These are phyloP conservation scores for Carassius gibelio DNA, from an alignment of 2,113 vertebrate species.

Conservation along the genomic window DNA sequence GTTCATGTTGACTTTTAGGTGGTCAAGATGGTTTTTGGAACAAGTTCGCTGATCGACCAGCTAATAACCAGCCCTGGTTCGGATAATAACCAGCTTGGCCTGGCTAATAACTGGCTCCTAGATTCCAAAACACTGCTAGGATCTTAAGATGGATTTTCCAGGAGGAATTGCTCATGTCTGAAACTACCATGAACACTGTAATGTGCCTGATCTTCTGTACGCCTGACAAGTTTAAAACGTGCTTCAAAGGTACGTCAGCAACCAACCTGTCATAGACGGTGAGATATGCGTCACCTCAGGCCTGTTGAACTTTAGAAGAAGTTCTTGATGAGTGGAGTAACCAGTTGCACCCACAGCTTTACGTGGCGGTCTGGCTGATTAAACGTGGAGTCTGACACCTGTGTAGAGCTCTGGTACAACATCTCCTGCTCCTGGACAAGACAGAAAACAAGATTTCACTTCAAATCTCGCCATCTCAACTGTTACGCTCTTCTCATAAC, in stretches of 20 bases:
- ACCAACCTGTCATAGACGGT: conserved; percentile 24
- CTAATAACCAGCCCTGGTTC: not conserved
- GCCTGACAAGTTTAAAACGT: not conserved
- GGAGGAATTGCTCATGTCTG: not conserved
- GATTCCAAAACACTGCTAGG: not conserved
- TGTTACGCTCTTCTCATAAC: conserved; percentile 28
- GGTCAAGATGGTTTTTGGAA: no score
- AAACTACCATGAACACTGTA: not conserved
- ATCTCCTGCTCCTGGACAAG: conserved; percentile 85
- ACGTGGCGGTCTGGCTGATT: conserved; percentile 86
- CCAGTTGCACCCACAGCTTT: conserved; percentile 94
- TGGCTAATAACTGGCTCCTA: not conserved
- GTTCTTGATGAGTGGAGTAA: conserved; percentile 95
- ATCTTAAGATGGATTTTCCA: conserved; percentile 20
- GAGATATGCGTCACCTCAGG: conserved; percentile 16
- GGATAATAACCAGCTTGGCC: not conserved
- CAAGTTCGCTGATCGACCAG: not conserved
- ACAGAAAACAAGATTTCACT: not conserved
- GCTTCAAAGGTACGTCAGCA: not conserved
- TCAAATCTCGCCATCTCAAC: not conserved
- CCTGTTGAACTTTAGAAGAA: conserved; percentile 82
- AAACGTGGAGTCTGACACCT: conserved; percentile 85
- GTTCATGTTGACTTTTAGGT: conserved; percentile 8
- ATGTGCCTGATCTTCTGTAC: no score
- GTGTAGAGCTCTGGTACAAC: conserved; percentile 82